phyloP scores from a whole-genome alignment of 2,113 vertebrate species.

The Alligator mississippiensis region DNA sequence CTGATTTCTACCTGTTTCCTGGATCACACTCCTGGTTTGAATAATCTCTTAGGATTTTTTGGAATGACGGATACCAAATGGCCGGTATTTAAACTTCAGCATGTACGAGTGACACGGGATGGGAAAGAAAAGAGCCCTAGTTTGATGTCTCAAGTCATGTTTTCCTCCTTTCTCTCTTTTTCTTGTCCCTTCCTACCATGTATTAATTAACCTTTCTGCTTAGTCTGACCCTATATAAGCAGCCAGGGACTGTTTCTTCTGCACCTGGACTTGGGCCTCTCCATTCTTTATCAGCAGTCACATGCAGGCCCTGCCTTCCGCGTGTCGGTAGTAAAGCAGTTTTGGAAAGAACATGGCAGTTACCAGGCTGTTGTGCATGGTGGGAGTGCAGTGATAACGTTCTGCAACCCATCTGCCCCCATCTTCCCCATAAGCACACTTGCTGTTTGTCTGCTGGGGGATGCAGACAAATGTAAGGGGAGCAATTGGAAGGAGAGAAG shows the following conservation, averaged over 20 bases:
- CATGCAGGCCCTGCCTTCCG: background rate
- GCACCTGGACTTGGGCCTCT: fast-evolving
- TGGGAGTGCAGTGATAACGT: background rate
- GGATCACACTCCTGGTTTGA: background rate
- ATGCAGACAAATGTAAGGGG: background rate
- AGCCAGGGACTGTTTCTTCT: fast-evolving
- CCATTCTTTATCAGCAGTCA: background rate
- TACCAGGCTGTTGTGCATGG: background rate
- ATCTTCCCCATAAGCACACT: background rate
- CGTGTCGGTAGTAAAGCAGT: fast-evolving
- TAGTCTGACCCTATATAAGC: background rate
- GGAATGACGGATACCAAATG: background rate
- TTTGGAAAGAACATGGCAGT: background rate
- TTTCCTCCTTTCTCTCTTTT: background rate
- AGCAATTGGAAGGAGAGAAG: background rate
- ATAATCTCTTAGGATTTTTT: background rate
- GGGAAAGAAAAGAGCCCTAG: background rate
- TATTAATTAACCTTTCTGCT: no score
- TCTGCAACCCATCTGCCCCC: background rate
- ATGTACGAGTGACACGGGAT: background rate
- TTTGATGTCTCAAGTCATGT: no score
- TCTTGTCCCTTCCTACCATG: background rate
- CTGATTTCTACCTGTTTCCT: background rate
- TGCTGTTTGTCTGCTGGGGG: background rate
- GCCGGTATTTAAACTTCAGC: background rate